These are phyloP conservation scores for Eristalis intricaria DNA, from an alignment of 2,888 invertebrate species.

Conservation along the genomic window DNA sequence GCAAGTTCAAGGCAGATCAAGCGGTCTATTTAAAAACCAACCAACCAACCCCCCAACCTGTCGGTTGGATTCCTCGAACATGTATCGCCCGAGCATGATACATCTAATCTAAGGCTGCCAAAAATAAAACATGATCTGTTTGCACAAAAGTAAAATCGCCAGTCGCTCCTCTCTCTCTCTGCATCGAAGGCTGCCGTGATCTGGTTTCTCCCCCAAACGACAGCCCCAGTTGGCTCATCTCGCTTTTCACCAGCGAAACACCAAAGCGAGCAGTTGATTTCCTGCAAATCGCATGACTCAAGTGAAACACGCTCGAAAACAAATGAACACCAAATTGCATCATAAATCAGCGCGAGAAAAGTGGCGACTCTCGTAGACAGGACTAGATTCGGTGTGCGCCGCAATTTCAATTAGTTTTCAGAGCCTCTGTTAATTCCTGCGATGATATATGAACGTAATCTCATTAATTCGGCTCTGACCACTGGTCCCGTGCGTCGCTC, in stretches of 20 bases:
- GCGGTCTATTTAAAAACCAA: neutral
- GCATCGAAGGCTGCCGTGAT: neutral
- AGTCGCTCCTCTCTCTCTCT: neutral
- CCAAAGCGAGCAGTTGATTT: neutral
- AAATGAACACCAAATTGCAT: constrained; percentile 12
- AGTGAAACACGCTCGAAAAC: constrained; percentile 14
- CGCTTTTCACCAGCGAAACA: constrained; percentile 3
- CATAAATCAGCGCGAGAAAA: constrained; percentile 23
- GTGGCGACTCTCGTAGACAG: neutral
- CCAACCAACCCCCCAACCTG: neutral
- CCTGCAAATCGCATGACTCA: constrained; percentile 23
- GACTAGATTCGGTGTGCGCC: neutral
- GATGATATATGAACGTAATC: neutral
- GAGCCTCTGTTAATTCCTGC: neutral
- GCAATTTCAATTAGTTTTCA: constrained; percentile 22
- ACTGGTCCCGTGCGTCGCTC: neutral
- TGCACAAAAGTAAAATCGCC: neutral
- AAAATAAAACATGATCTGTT: constrained; percentile 3
- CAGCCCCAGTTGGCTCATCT: neutral
- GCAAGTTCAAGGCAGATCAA: neutral
- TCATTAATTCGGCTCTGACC: constrained; percentile 5
- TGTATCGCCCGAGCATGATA: neutral
- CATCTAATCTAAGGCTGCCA: neutral
- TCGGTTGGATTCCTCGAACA: neutral
- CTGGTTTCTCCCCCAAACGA: neutral